phyloP scores from a whole-genome alignment of 1,140 invertebrate species.

The Acromyrmex heyeri region DNA sequence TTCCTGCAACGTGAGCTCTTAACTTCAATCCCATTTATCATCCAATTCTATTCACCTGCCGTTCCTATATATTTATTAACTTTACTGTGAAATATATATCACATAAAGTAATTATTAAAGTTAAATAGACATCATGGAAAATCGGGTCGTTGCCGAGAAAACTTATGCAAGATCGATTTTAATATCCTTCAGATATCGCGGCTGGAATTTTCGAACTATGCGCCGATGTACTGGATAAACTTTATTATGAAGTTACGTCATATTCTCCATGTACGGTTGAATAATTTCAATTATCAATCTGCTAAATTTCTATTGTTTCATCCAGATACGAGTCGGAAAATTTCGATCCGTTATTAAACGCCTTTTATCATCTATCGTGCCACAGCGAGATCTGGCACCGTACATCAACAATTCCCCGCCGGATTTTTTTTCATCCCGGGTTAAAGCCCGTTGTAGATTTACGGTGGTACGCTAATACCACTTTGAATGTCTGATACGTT shows the following conservation, averaged over 20 bases:
- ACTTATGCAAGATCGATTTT: slow-evolving; percentile 73
- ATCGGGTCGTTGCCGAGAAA: slow-evolving; percentile 62
- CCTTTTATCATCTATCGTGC: slow-evolving; percentile 17
- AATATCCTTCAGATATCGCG: slow-evolving; percentile 72
- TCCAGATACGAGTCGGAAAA: not conserved
- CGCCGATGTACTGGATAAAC: slow-evolving; percentile 64
- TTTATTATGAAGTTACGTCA: slow-evolving; percentile 68
- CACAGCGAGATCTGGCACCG: not conserved
- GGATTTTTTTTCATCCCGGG: slow-evolving; percentile 33
- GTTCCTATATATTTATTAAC: slow-evolving; percentile 53
- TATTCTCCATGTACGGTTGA: slow-evolving; percentile 45
- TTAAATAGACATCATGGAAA: slow-evolving; percentile 67
- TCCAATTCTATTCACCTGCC: slow-evolving; percentile 48
- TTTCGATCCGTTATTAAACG: slow-evolving; percentile 65
- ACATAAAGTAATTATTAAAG: slow-evolving; percentile 70
- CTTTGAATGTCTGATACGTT: slow-evolving; percentile 72
- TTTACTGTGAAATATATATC: slow-evolving; percentile 52
- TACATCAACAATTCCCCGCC: slow-evolving; percentile 48
- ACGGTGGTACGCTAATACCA: slow-evolving; percentile 67
- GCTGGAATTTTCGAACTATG: slow-evolving; percentile 64
- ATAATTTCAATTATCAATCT: slow-evolving; percentile 63
- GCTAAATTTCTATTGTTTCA: not conserved
- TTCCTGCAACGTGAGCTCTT: slow-evolving; percentile 21
- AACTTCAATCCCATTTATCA: slow-evolving; percentile 52
- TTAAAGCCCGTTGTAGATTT: slow-evolving; percentile 70